Base-by-base conservation (phyloP, 2,113 vertebrate genomes). In the Oxygymnocypris stewartii region DNA sequence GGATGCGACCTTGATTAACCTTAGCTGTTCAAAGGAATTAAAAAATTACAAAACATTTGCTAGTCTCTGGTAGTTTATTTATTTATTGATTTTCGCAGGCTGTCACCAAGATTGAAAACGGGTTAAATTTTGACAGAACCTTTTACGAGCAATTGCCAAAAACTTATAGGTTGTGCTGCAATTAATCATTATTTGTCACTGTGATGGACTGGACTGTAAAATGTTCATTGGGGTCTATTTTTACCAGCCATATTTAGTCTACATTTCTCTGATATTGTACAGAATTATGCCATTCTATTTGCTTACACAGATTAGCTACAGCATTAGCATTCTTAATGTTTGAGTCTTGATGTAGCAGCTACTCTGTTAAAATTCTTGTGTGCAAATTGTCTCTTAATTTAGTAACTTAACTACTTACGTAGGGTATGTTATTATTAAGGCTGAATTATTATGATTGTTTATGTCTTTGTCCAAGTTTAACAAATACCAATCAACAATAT, bases 101-200 rank as follows among this genome's bases (percentile, higher is more conserved):
- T 20, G 20, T 40, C 35, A 40, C 18, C 20, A 20, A 73, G 69
- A 73, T 1, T 73, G 35, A 20, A 1, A 65, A 63, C 23, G 57
- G 42, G 73, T 67, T 49, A 54, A 79, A 57, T 59, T 25, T 77
- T 6, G 6, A 23, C 28, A 1, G n/a, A 61, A 49, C 37, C 13
- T 82, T 67, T 67, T 47, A 67, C 31, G 79, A 49, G 42, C 6
- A n/a, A 42, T 63, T 63, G 51, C 13, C 2, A 23, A 3, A 81
- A 63, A 80, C 37, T 10, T 10, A 63, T 40, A 25, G 61, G 6
- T 65, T 65, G n/a, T 67, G 25, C 13, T 42, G 25, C 40, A 82
- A 42, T 82, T 67, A 82, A 82, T 82, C 37, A 82, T 47, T 82
- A 28, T 82, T 82, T 82, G n/a, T 82, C 37, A 65, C n/a, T 18